Conservation (phyloP, 2,797 vertebrate genomes). For the Avahi laniger region DNA sequence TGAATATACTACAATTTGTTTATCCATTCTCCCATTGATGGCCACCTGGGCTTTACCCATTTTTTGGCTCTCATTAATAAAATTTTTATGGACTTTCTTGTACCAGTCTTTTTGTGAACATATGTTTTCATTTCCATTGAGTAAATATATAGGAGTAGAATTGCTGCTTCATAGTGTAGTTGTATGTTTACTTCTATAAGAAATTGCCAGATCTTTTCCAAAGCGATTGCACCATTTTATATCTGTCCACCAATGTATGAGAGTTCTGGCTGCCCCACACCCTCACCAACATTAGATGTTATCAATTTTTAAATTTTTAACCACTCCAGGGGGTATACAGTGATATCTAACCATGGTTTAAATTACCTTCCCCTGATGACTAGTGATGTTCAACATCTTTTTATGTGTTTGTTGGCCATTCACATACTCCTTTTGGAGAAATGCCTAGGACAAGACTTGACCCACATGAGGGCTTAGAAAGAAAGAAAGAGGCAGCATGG, state of each 20-base stretch:
- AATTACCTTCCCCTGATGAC: background rate
- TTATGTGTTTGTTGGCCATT: background rate
- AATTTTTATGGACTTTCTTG: background rate
- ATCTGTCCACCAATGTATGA: background rate
- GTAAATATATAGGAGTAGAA: background rate
- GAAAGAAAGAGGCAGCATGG: background rate
- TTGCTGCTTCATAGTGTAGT: background rate
- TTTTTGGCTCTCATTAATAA: background rate
- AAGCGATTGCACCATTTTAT: background rate
- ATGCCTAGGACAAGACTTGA: background rate
- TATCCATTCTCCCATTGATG: background rate
- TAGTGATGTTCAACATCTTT: background rate
- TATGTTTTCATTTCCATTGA: constrained; percentile 1
- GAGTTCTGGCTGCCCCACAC: background rate
- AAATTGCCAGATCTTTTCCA: background rate
- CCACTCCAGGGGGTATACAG: background rate
- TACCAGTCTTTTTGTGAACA: background rate
- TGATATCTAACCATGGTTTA: background rate
- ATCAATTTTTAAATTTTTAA: background rate
- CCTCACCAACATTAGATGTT: background rate
- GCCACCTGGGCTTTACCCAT: background rate
- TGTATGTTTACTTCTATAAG: background rate
- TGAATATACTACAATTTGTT: background rate
- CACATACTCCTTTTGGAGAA: background rate
- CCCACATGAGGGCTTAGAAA: background rate